phyloP scores from a whole-genome alignment of 2,888 invertebrate species.

The Chymomyza procnemis region DNA sequence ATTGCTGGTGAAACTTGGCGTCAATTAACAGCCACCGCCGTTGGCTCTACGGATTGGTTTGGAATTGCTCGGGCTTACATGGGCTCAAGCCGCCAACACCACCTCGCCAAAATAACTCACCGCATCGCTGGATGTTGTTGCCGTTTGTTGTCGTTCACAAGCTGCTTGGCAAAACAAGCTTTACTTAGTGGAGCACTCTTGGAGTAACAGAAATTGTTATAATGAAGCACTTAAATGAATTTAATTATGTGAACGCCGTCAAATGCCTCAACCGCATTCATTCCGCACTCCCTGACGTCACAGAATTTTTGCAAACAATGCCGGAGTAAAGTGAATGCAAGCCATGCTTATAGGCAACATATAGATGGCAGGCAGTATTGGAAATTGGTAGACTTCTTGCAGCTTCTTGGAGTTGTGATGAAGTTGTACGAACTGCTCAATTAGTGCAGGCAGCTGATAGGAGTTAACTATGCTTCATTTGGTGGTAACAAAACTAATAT shows the following conservation, averaged over 20 bases:
- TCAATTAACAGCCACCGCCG: slow-evolving; percentile 48
- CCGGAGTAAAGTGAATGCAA: slow-evolving; percentile 1
- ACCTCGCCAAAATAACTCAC: neutral
- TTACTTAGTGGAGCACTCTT: slow-evolving; percentile 67
- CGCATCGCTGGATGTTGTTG: no score
- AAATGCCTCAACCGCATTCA: slow-evolving; percentile 1
- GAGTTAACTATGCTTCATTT: no score
- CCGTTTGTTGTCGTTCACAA: neutral
- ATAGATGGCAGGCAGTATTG: neutral
- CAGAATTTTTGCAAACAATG: slow-evolving; percentile 57
- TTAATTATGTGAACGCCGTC: slow-evolving; percentile 67
- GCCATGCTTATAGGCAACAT: neutral
- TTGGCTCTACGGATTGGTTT: slow-evolving; percentile 19
- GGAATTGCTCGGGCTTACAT: slow-evolving; percentile 5
- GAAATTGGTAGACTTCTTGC: neutral
- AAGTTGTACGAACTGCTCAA: no score
- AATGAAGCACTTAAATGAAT: slow-evolving; percentile 74
- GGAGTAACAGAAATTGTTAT: slow-evolving; percentile 41
- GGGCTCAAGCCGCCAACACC: neutral
- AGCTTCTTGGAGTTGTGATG: no score
- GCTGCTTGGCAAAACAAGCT: slow-evolving; percentile 47
- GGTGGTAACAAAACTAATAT: no score
- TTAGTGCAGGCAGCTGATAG: no score
- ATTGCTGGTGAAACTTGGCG: slow-evolving; percentile 58
- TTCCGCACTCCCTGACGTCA: neutral